Evolutionary conservation across 53 echinoderm and acorn worm species (phyloP).

Genomic region (Arbacia lixula): DNA sequence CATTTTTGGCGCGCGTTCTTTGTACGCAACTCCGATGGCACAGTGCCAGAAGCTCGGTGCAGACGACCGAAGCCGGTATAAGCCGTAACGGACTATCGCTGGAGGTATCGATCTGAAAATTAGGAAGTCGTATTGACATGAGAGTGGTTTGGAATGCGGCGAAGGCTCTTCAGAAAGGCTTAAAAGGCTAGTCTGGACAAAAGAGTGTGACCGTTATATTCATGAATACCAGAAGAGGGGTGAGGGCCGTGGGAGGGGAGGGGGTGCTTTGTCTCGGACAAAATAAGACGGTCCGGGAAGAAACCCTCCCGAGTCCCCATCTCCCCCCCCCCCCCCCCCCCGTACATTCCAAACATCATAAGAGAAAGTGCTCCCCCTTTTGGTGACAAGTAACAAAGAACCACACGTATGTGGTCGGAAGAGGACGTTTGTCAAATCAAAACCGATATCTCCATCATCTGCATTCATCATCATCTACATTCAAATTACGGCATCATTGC

Average conservation of each 20-base stretch:
- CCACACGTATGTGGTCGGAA: too few species aligned
- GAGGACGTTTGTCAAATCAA: too few species aligned
- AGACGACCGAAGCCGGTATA: conserved; percentile 21
- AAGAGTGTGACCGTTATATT: conserved; percentile 44
- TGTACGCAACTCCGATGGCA: conserved; percentile 39
- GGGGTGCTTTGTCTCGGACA: conserved; percentile 3
- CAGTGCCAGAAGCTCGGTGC: conserved; percentile 1
- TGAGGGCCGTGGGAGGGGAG: background rate
- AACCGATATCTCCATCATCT: too few species aligned
- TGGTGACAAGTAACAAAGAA: too few species aligned
- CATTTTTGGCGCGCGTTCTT: conserved; percentile 36
- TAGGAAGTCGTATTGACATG: conserved; percentile 11
- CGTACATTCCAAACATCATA: background rate
- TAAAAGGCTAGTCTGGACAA: too few species aligned
- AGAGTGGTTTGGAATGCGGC: background rate
- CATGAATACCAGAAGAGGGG: background rate
- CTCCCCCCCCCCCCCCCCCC: background rate
- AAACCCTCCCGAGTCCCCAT: too few species aligned
- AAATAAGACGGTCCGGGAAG: background rate
- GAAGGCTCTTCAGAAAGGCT: background rate
- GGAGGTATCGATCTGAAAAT: conserved; percentile 10
- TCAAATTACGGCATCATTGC: too few species aligned
- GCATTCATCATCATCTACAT: too few species aligned
- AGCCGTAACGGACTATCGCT: conserved; percentile 2
- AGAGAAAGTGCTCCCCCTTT: too few species aligned